A percentile compares a stretch with the other conserved stretches of the same genome.
Conservation (phyloP, 2,113 vertebrate species). For the Stegastes partitus region DNA sequence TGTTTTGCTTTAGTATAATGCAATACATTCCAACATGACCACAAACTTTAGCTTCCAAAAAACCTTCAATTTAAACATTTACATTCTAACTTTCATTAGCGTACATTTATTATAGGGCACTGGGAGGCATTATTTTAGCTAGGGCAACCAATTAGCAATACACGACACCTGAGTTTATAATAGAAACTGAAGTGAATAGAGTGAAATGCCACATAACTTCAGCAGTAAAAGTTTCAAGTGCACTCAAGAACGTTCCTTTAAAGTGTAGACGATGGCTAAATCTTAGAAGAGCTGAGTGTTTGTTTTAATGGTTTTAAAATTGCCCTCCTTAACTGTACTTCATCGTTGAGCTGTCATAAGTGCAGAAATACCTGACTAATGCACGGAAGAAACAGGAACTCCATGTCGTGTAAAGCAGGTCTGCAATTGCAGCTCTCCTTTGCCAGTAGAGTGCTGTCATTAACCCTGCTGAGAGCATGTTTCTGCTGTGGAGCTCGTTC, state of each 20-base stretch:
- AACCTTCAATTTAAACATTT: too few species aligned
- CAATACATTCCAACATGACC: too few species aligned
- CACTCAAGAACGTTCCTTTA: neutral
- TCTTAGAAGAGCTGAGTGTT: neutral
- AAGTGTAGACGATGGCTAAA: neutral
- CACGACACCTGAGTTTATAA: too few species aligned
- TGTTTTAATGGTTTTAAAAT: neutral
- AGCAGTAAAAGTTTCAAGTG: too few species aligned
- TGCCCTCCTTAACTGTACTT: neutral
- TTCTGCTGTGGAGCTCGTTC: slow-evolving; percentile 60
- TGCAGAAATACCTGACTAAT: slow-evolving; percentile 22
- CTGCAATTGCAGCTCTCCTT: slow-evolving; percentile 95
- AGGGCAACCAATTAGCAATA: too few species aligned
- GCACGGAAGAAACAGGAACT: neutral
- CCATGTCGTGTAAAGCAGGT: slow-evolving; percentile 87
- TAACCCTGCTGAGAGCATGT: slow-evolving; percentile 94
- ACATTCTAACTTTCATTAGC: too few species aligned
- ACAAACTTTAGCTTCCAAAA: too few species aligned
- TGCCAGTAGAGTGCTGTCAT: slow-evolving; percentile 91
- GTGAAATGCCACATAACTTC: too few species aligned
- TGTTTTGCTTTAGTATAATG: too few species aligned
- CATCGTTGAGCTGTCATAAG: neutral
- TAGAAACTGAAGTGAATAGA: too few species aligned
- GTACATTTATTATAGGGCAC: too few species aligned
- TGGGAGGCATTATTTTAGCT: too few species aligned